These are phyloP conservation scores for Zosterops lateralis DNA, from an alignment of 2,113 vertebrate genomes.

Conservation along the genomic window DNA sequence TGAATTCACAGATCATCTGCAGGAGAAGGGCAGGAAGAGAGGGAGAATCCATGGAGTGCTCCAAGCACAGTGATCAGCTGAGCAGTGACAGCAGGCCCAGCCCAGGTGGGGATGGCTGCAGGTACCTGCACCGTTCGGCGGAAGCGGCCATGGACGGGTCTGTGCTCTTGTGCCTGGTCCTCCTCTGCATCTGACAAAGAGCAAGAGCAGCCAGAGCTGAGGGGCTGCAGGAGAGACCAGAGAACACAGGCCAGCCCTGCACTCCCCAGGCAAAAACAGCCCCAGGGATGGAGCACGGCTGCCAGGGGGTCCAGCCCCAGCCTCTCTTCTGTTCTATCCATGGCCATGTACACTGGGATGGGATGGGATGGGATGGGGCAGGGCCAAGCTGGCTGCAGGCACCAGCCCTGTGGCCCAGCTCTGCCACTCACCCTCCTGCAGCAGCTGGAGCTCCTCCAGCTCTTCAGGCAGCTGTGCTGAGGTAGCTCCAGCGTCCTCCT, in stretches of 20 bases:
- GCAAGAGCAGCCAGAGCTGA: no score
- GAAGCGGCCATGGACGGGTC: neutral
- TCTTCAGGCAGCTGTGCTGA: neutral
- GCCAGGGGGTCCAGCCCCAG: neutral
- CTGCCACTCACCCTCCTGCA: neutral
- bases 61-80: neutral
- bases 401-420: neutral
- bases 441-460: neutral
- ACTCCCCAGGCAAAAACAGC: neutral
- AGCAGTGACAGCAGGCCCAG: neutral
- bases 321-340: neutral
- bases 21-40: neutral
- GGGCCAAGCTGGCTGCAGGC: neutral
- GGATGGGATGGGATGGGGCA: no score
- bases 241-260: neutral
- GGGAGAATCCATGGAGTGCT: neutral
- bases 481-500: neutral
- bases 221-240: neutral
- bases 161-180: neutral
- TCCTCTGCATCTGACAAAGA: neutral
- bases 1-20: neutral
- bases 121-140: neutral
- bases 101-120: neutral
- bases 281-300: no score
- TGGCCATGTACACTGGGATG: neutral